phyloP scores from a whole-genome alignment of 2,888 invertebrate genomes.

The Oligia fasciuncula region DNA sequence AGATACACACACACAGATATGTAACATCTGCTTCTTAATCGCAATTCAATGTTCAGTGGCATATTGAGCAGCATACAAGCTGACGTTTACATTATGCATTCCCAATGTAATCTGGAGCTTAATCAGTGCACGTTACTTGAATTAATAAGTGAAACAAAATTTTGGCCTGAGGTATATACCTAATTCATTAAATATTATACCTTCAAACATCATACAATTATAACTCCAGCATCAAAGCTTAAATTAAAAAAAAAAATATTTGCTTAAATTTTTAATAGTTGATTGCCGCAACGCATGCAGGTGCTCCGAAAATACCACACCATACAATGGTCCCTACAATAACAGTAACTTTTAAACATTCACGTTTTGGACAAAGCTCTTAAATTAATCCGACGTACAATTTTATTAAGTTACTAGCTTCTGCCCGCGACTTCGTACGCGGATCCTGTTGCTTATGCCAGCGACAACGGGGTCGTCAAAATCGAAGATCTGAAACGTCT shows the following conservation, averaged over 20 bases:
- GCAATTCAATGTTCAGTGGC: conserved; percentile 36
- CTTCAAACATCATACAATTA: neutral
- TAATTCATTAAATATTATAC: neutral
- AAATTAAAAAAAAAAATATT: too few relatives aligned
- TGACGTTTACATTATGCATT: conserved; percentile 41
- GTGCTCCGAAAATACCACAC: neutral
- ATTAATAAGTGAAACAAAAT: neutral
- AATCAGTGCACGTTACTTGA: conserved; percentile 13
- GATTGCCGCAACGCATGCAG: neutral
- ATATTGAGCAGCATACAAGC: conserved; percentile 38
- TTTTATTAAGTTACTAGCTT: neutral
- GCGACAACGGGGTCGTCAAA: too few relatives aligned
- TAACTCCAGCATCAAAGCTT: too few relatives aligned
- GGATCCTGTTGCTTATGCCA: too few relatives aligned
- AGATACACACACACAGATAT: neutral
- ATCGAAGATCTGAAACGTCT: too few relatives aligned
- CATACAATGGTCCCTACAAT: too few relatives aligned
- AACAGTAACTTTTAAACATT: neutral
- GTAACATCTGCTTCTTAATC: conserved; percentile 43
- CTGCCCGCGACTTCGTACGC: too few relatives aligned
- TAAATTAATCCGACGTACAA: neutral
- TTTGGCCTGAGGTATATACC: neutral
- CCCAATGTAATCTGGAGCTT: conserved; percentile 23
- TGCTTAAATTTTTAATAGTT: neutral
- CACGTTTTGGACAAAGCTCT: neutral